Base-by-base conservation (phyloP, 2,113 vertebrate species). In the Pteropus alecto region DNA sequence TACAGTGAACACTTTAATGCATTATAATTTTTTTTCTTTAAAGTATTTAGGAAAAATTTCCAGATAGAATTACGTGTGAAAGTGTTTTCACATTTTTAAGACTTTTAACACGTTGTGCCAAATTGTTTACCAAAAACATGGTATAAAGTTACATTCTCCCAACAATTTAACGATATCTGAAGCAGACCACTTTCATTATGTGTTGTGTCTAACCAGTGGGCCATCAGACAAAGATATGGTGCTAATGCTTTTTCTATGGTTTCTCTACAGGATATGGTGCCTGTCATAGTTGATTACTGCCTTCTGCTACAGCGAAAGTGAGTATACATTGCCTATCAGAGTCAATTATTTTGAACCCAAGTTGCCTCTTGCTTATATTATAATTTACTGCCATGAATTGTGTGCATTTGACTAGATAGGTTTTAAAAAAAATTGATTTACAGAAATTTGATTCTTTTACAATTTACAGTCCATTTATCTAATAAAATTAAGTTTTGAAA, bases 221-320 rank as follows among this genome's bases (percentile, higher is more conserved):
- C 51, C 65, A 8, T 30, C 79, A 77, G 61, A 91, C 54, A 92
- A 88, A 35, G n/a, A 22, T 26, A 6, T 33, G 33, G 70, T 81
- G 4, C 67, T 97, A 21, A 96, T 79, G 33, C 41, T 96, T 92
- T 91, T 67, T 96, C 41, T 96, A 0, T 97, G 84, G 60, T 98
- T 95, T 95, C 90, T 97, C 70, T 61, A 0, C 95, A 99, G 99
- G 99, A 99, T 3, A 98, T 99, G 98, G 99, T 99, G 95, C 99
- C 99, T 51, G 98, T 99, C 97, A 98, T 99, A 58, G 99, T 99
- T 85, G 99, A 99, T 98, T 99, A 99, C 97, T 99, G 99, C 93
- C 99, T 99, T 65, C 98, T 99, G 82, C 99, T 99, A 11, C 99
- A 99, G 96, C 99, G 99, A 97, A 98, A 96, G 99, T 99, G 98